A percentile compares a stretch with the other conserved stretches of the same genome.
Conservation (phyloP, 2,113 vertebrate species). For the Clarias gariepinus region DNA sequence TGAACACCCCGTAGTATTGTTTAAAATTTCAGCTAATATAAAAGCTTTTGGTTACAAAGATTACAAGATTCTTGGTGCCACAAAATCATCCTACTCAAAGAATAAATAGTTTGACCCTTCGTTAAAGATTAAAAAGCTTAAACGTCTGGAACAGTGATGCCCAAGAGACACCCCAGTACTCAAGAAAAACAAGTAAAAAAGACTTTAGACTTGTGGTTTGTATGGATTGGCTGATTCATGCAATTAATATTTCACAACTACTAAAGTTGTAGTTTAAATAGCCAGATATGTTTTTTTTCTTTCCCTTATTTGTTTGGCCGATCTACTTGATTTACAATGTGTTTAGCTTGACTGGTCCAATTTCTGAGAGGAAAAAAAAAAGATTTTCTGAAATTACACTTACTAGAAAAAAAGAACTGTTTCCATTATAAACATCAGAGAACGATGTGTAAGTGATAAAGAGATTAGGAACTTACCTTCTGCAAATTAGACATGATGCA, state of each 20-base stretch:
- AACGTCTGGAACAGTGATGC: neutral
- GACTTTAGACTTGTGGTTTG: neutral
- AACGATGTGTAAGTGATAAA: neutral
- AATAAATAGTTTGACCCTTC: neutral
- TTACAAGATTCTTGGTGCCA: neutral
- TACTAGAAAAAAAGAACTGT: neutral
- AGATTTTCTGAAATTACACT: neutral
- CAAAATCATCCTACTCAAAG: neutral
- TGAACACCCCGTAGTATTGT: no score
- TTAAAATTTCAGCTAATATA: neutral
- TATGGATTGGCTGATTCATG: conserved; percentile 13
- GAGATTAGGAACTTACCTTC: conserved; percentile 86
- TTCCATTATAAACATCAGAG: neutral
- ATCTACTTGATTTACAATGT: neutral
- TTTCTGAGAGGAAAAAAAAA: neutral
- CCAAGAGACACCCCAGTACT: conserved; percentile 8
- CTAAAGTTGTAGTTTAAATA: neutral
- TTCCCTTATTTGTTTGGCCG: neutral
- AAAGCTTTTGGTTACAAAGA: neutral
- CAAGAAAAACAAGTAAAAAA: neutral
- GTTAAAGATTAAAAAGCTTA: neutral
- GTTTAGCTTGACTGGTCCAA: neutral
- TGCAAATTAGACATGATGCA: conserved; percentile 86
- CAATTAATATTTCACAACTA: conserved; percentile 19
- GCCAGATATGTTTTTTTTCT: neutral